Base-by-base conservation (phyloP, 2,888 invertebrate genomes). In the Xestia sexstrigata region DNA sequence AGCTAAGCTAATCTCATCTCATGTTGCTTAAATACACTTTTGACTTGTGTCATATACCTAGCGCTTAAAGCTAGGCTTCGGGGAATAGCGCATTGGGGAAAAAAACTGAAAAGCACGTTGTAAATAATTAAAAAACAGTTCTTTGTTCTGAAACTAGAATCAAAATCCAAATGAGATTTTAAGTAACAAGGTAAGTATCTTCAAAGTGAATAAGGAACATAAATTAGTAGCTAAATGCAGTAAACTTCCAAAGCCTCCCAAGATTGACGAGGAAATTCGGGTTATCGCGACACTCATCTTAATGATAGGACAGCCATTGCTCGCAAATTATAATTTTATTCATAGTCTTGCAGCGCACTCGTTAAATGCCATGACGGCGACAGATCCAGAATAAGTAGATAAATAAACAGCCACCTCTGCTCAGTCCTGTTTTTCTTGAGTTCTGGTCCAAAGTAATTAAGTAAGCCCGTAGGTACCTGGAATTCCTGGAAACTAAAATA, bases 291-390 rank as follows among this genome's bases (percentile, higher is more conserved):
- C 75, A 79, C 71, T 70, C 74, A 87, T 88, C 83, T 79, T 74
- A 86, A 84, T 81, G 78, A 83, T 62, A 70, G 73, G 74, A 78
- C 78, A 70, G 79, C 76, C 79, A 84, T 84, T 81, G 70, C 84
- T 74, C 71, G 63, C 70, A 86, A 86, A 88, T 87, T 83, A 88
- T 88, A 86, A 87, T 88, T 88, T 87, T 87, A 87, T 88, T 87
- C 87, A 87, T 88, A 88, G 83, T 66, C 86, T 84, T 83, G 74
- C 70, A 77, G 81, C 70, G 69, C 67, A 60, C 83, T 85, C 87
- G 79, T 86, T 83, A 79, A 81, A 79, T 70, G 78, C 65, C 58
- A 67, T 79, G 88, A 77, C 63, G 60, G 55, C 26, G 79, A 85
- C 86, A 78, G 72, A 78, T 74, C 55, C 47, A 65, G 70, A 79